These are phyloP conservation scores for Paraplagusia blochii DNA, from an alignment of 2,113 vertebrate species.

Conservation along the genomic window DNA sequence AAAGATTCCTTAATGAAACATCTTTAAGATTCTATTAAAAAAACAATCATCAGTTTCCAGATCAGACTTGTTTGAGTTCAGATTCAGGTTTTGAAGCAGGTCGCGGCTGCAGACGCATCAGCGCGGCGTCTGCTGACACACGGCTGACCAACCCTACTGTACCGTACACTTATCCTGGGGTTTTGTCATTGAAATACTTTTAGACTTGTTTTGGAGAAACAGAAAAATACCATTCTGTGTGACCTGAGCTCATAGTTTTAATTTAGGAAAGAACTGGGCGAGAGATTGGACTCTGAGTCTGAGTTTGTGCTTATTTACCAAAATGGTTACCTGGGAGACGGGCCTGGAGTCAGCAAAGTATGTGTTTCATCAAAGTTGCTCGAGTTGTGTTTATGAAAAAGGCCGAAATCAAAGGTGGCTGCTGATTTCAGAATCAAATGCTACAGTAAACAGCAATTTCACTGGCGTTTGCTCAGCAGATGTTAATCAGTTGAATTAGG, in stretches of 20 bases:
- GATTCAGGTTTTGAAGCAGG: slow-evolving; percentile 49
- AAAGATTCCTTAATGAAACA: too few species aligned
- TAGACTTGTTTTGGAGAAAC: slow-evolving; percentile 57
- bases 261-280: slow-evolving; percentile 33
- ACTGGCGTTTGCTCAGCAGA: slow-evolving; percentile 33
- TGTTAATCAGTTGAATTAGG: slow-evolving; percentile 38
- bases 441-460: slow-evolving; percentile 34
- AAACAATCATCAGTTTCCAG: too few species aligned
- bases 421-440: slow-evolving; percentile 38
- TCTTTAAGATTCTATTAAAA: too few species aligned
- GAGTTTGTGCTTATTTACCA: slow-evolving; percentile 51
- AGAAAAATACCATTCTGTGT: slow-evolving; percentile 35
- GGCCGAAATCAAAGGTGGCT: slow-evolving; percentile 22
- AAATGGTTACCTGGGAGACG: slow-evolving; percentile 39
- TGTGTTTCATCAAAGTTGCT: slow-evolving; percentile 36
- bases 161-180: slow-evolving; percentile 53
- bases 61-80: slow-evolving; percentile 55
- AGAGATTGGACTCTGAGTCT: slow-evolving; percentile 29
- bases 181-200: slow-evolving; percentile 66
- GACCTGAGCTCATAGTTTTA: slow-evolving; percentile 41
- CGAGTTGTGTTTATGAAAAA: slow-evolving; percentile 37
- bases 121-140: slow-evolving; percentile 45
- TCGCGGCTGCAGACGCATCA: slow-evolving; percentile 48
- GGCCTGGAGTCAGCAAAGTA: slow-evolving; percentile 11
- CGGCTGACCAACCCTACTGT: slow-evolving; percentile 53